Evolutionary conservation across 37 sponge, comb jelly and placozoan genomes (phyloP), one percentile per base, ranked within the genome.

Genomic region (Hexactinellida sp.): DNA sequence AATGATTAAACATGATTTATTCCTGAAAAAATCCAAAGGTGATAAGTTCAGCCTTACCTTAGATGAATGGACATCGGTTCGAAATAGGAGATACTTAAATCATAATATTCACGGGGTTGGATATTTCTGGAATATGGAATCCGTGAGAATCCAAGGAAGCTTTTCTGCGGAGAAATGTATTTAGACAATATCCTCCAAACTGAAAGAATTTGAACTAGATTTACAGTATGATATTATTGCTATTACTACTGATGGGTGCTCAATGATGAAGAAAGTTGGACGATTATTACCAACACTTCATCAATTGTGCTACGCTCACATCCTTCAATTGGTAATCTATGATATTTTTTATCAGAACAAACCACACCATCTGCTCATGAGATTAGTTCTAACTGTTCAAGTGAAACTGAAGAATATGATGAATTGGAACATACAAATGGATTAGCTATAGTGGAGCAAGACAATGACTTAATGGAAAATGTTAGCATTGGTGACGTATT

Each of bases 141-240:
- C 13, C 1, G 76, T 63, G 25, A 63, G 76, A 63, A 63, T 63
- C 76, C 76, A 63, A 32, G 76, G 76, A 63, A 63, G 76, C 13
- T 63, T 63, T 63, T 63, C 76, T 63, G 76, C 76, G 34, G 76
- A 63, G 76, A 63, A 63, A 63, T 63, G 76, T 63, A 63, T 63
- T 63, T 7, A 63, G 76, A 63, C 76, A 63, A 63, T 63, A 63
- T 63, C 76, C 25, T 63, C 76, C 32, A 63, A 63, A 63, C 76
- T 63, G 76, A 63, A 63, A 63, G 28, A 63, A 32, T 63, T 63
- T 63, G 76, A 63, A 28, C 76, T 63, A 63, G 28, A 63, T 63
- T 63, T 63, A 63, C 76, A 63, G 76, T 63, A 23, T 32, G 76
- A 63, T 63, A 63, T 63, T 63, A 63, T 63, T 63, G 76, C 76